phyloP scores from a whole-genome alignment of 2,113 vertebrate genomes.

The Pollachius pollachius region DNA sequence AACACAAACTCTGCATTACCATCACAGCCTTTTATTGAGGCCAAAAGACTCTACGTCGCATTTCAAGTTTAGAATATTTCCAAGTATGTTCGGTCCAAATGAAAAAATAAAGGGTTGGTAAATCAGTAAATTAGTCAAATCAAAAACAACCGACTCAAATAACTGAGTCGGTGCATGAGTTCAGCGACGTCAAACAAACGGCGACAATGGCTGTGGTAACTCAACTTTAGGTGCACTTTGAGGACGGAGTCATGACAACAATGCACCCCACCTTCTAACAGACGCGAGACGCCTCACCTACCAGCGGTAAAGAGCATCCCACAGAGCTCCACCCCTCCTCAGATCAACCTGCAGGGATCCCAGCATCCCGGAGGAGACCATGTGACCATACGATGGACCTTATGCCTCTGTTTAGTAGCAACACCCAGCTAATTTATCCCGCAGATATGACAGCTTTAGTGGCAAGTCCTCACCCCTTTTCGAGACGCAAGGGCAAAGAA shows the following conservation, averaged over 20 bases:
- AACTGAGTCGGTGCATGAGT: no score
- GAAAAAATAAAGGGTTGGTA: slow-evolving; percentile 27
- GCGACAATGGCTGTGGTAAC: no score
- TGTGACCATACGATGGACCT: slow-evolving; percentile 33
- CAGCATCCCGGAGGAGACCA: slow-evolving; percentile 30
- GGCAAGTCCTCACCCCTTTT: slow-evolving; percentile 37
- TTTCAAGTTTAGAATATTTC: no score
- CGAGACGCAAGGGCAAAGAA: slow-evolving; percentile 1
- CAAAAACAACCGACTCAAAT: no score
- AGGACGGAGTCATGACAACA: no score
- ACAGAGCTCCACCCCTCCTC: slow-evolving; percentile 19
- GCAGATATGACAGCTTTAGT: slow-evolving; percentile 27
- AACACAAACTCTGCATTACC: slow-evolving; percentile 63
- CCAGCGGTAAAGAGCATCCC: slow-evolving; percentile 27
- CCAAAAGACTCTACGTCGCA: not conserved
- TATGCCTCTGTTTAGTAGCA: slow-evolving; percentile 19
- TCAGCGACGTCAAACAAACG: no score
- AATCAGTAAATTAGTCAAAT: not conserved
- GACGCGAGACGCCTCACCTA: no score
- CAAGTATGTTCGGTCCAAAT: not conserved
- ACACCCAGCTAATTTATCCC: slow-evolving; percentile 29
- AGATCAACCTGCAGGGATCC: slow-evolving; percentile 51
- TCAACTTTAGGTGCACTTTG: no score
- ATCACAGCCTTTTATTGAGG: slow-evolving; percentile 40
- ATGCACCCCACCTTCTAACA: no score